Base-by-base conservation (phyloP, 2,113 vertebrate species). In the Nothobranchius furzeri region DNA sequence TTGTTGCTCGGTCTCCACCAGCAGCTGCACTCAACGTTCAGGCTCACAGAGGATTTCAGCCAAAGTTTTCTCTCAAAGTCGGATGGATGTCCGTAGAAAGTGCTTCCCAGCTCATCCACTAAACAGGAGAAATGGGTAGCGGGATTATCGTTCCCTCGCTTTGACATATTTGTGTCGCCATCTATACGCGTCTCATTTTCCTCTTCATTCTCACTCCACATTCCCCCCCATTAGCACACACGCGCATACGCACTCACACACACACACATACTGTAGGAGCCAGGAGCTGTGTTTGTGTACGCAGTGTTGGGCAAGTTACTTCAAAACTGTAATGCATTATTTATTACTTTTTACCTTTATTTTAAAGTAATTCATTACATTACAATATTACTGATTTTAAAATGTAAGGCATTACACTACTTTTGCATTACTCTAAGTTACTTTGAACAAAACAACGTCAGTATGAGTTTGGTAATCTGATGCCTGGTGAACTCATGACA, bases 51-150 rank as follows among this genome's bases (percentile, higher is more conserved):
- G 65, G 75, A 77, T 60, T 87, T 83, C 85, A 85, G 83, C 82
- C 51, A 76, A 81, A 62, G 70, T 79, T 67, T 54, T 80, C 83
- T 81, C 75, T 79, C 73, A 1, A 60, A 69, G 77, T 64, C 88
- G 87, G 87, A 87, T 89, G 86, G 88, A 81, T 60, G 55, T 76
- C 73, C 77, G 72, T 66, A 60, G 51, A 70, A 68, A 64, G 75
- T 60, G 62, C 75, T 70, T 62, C 75, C 37, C 79, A 70, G 69
- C 68, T 78, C 60, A 15, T 64, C 66, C 24, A 63, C 60, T 74
- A 30, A n/a, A 40, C 49, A 54, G 64, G 73, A 70, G 66, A 63
- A 63, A 20, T 45, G 10, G 56, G 45, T 57, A 58, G 66, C 43
- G 62, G 47, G 42, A 1, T 14, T 60, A 25, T 73, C 37, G 3